Conservation (phyloP, 2,113 vertebrate species). For the Dermatemys mawii region DNA sequence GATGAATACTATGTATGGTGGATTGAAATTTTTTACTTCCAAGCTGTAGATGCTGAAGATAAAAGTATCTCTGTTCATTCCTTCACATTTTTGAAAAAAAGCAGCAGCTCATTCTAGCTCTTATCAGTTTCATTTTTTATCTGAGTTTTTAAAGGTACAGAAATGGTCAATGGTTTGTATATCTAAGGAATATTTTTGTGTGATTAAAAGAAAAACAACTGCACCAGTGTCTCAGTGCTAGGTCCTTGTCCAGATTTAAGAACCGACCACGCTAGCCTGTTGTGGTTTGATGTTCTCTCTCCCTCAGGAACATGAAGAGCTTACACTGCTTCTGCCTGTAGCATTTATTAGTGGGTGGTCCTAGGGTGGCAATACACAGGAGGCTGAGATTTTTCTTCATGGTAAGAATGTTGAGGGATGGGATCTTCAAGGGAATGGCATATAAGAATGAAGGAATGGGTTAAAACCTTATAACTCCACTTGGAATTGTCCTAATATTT, state of each 20-base stretch:
- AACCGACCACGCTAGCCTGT: neutral
- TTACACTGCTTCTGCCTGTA: conserved; percentile 57
- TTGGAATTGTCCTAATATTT: conserved; percentile 65
- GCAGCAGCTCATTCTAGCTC: neutral
- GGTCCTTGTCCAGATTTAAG: conserved; percentile 1
- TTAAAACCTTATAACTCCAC: conserved; percentile 49
- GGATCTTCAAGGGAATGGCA: conserved; percentile 42
- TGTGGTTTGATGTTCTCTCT: neutral
- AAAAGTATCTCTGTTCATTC: neutral
- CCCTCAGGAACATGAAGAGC: conserved; percentile 52
- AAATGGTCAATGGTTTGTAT: neutral
- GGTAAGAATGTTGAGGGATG: conserved; percentile 37
- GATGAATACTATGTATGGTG: neutral
- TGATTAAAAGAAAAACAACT: conserved; percentile 53
- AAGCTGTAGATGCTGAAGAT: neutral
- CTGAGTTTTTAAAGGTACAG: conserved; percentile 15
- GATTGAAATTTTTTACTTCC: neutral
- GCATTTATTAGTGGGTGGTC: conserved; percentile 57
- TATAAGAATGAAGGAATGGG: conserved; percentile 31
- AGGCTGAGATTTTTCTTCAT: conserved; percentile 31
- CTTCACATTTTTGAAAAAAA: neutral
- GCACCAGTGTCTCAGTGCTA: conserved; percentile 32
- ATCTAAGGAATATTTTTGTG: conserved; percentile 47
- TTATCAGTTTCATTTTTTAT: neutral
- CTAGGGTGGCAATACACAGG: conserved; percentile 49